phyloP scores from a whole-genome alignment of 2,113 vertebrate genomes.

The Arizona elegans region DNA sequence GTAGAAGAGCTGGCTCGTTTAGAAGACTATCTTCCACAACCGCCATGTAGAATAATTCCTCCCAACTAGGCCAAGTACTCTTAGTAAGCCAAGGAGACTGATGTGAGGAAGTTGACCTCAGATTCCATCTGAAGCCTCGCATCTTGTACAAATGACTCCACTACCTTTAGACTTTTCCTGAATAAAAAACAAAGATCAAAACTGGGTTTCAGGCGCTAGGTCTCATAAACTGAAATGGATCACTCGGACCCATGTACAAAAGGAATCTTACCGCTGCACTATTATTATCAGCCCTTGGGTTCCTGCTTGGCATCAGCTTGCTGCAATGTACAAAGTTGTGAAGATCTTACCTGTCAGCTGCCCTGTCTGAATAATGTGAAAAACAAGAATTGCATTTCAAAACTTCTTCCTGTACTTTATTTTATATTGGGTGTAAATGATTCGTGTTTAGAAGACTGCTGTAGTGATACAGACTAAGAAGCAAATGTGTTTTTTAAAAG shows the following conservation, averaged over 20 bases:
- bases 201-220: no score
- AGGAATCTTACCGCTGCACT: neutral
- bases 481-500: neutral
- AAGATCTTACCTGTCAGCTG: neutral
- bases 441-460: neutral
- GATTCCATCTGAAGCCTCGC: neutral
- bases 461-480: neutral
- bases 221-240: neutral
- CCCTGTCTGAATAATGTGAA: neutral
- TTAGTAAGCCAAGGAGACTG: no score
- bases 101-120: neutral
- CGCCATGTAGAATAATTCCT: neutral
- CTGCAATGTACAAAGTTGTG: neutral
- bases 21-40: neutral
- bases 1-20: neutral
- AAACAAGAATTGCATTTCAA: neutral
- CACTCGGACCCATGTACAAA: neutral
- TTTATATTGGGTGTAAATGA: neutral
- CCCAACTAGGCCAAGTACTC: neutral
- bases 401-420: neutral
- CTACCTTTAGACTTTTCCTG: neutral
- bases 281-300: neutral
- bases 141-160: neutral
- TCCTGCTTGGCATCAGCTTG: neutral
- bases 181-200: neutral